Percentiles rank a stretch among this genome's conserved stretches.
These are phyloP conservation scores for Neodiprion lecontei DNA, from an alignment of 1,140 invertebrate genomes.

Conservation along the genomic window DNA sequence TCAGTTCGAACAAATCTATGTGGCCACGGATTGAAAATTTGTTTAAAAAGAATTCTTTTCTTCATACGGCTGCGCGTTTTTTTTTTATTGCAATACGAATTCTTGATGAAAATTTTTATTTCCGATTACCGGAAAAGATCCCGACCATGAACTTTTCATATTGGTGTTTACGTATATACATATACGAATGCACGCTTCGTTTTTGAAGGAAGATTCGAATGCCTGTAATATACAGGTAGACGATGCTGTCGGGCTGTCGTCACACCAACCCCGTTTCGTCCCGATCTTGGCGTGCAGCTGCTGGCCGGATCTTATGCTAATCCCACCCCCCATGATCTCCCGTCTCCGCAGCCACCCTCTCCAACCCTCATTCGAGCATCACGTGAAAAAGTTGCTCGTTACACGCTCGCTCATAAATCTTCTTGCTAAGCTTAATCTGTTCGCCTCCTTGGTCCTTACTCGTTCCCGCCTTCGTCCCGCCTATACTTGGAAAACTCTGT, in stretches of 20 bases:
- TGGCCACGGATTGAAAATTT: too few species aligned
- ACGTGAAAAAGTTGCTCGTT: slow-evolving; percentile 53
- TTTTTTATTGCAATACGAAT: too few species aligned
- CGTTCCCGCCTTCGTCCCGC: neutral
- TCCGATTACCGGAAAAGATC: too few species aligned
- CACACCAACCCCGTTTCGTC: neutral
- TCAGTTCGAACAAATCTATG: too few species aligned
- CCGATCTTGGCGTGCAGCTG: slow-evolving; percentile 40
- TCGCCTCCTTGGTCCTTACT: slow-evolving; percentile 29
- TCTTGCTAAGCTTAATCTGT: slow-evolving; percentile 51
- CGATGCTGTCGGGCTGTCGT: neutral
- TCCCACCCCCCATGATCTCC: slow-evolving; percentile 40
- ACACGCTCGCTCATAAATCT: slow-evolving; percentile 51
- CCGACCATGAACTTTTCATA: too few species aligned
- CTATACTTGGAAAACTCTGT: neutral
- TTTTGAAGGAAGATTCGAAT: too few species aligned
- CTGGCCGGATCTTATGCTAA: slow-evolving; percentile 52
- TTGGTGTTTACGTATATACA: too few species aligned
- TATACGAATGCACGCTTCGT: too few species aligned
- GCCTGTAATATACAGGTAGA: too few species aligned
- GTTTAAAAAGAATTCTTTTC: too few species aligned
- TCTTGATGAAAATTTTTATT: too few species aligned
- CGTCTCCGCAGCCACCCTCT: neutral
- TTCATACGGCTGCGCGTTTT: too few species aligned
- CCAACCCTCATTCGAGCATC: slow-evolving; percentile 38